Conservation (phyloP, 2,888 invertebrate genomes). For the Lochmaea capreae region DNA sequence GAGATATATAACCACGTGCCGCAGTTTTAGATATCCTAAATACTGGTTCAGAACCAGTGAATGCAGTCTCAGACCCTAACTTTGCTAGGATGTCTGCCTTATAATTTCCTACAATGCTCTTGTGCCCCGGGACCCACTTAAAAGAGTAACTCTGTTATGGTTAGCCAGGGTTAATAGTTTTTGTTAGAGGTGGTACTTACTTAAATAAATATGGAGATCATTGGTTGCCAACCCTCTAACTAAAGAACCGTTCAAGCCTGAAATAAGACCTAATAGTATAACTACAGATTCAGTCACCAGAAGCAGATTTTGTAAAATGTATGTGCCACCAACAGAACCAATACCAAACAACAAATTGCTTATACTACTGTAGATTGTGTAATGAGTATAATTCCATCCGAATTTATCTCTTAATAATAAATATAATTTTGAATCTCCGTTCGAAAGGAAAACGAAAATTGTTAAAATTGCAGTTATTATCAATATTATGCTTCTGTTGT, state of each 20-base stretch:
- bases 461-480: constrained; percentile 64
- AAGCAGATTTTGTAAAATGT: constrained; percentile 68
- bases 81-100: no score
- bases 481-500: constrained; percentile 69
- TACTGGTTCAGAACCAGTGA: no score
- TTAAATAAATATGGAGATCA: constrained; percentile 70
- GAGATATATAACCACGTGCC: no score
- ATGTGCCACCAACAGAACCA: constrained; percentile 71
- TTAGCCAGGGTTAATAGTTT: no score
- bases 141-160: no score
- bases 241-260: constrained; percentile 55
- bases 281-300: constrained; percentile 65
- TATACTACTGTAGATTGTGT: constrained; percentile 70
- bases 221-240: constrained; percentile 63
- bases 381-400: constrained; percentile 74
- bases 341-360: constrained; percentile 68
- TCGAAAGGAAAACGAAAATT: constrained; percentile 61
- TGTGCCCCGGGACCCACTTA: no score
- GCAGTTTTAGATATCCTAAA: no score
- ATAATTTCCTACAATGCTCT: no score
- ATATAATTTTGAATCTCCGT: constrained; percentile 71
- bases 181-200: constrained; percentile 57
- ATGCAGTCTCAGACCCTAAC: no score
- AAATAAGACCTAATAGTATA: constrained; percentile 63
- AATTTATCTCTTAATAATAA: constrained; percentile 74